phyloP scores from a whole-genome alignment of 30 jellyfish, hydroid and myxozoan species.

The Turritopsis rubra region DNA sequence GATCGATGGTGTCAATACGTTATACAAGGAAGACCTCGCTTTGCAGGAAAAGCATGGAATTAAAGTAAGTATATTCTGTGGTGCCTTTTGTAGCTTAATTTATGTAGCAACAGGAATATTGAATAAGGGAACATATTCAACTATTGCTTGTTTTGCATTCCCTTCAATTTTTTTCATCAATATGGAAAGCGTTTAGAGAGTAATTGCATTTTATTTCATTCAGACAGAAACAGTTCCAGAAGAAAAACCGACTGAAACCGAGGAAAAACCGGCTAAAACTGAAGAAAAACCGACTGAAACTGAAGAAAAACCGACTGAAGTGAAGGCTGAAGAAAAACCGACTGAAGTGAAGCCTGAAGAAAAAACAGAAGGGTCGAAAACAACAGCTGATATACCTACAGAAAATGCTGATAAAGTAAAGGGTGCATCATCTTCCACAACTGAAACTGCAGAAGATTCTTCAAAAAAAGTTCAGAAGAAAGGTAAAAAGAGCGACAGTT shows the following conservation, averaged over 20 bases:
- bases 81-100: no score
- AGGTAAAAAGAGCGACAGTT: neutral
- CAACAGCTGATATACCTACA: neutral
- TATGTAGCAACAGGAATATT: no score
- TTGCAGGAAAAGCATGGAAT: conserved; percentile 9
- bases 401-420: neutral
- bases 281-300: neutral
- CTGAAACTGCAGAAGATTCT: neutral
- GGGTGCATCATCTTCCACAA: neutral
- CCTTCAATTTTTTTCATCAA: neutral
- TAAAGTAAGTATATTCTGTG: neutral
- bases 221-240: neutral
- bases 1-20: conserved; percentile 27
- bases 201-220: no score
- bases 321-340: neutral
- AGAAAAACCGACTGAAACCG: neutral
- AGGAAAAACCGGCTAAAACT: neutral
- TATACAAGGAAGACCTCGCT: conserved; percentile 1
- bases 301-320: neutral
- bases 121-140: neutral
- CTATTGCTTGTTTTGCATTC: neutral
- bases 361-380: no score
- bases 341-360: neutral
- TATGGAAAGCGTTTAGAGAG: neutral
- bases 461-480: neutral